Conservation (phyloP, 2,888 invertebrate species). For the Watsonalla binaria region DNA sequence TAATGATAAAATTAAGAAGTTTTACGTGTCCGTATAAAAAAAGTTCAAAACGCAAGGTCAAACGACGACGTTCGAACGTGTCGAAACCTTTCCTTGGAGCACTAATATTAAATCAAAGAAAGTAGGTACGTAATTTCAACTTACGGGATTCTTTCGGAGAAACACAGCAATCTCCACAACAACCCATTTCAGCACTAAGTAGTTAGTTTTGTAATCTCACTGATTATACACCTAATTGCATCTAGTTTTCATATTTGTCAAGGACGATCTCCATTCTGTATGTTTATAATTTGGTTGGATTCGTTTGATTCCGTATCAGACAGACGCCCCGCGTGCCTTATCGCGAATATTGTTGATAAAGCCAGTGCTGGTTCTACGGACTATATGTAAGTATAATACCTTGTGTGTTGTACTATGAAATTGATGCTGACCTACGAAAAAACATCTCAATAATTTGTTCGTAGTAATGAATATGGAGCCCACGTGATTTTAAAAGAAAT, state of each 20-base stretch:
- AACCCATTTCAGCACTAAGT: constrained; percentile 44
- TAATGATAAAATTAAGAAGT: too few relatives aligned
- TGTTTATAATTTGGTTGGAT: too few relatives aligned
- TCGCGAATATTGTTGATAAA: background rate
- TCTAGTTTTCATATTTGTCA: background rate
- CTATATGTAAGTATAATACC: background rate
- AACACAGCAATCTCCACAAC: constrained; percentile 52
- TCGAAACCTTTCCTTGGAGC: too few relatives aligned
- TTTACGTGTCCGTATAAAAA: too few relatives aligned
- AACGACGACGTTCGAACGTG: too few relatives aligned
- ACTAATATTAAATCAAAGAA: too few relatives aligned
- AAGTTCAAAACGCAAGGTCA: too few relatives aligned
- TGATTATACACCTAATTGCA: background rate
- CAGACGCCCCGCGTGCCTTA: background rate
- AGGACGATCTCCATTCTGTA: background rate
- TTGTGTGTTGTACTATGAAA: background rate
- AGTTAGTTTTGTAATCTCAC: background rate
- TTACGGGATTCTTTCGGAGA: constrained; percentile 62
- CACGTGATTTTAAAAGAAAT: background rate
- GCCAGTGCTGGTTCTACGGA: background rate
- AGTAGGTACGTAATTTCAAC: constrained; percentile 19
- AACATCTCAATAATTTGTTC: too few relatives aligned
- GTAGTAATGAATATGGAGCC: background rate
- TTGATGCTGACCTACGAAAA: too few relatives aligned
- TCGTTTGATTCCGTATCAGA: background rate